Percentiles rank a stretch among this genome's conserved stretches.
phyloP scores from a whole-genome alignment of 2,888 invertebrate species.

The Malacosoma neustria region DNA sequence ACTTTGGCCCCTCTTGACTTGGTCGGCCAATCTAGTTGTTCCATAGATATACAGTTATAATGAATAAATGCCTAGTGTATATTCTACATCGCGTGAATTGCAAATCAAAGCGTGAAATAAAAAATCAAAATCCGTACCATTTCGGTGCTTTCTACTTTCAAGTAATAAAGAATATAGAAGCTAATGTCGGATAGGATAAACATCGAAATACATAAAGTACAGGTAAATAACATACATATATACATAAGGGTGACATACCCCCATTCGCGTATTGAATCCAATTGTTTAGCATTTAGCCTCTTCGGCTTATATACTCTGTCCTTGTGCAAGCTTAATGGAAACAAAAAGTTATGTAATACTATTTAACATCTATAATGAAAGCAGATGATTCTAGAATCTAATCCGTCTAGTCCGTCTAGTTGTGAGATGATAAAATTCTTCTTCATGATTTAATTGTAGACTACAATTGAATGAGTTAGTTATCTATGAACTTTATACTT shows the following conservation, averaged over 20 bases:
- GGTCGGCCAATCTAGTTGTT: too few species aligned
- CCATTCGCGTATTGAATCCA: constrained; percentile 88
- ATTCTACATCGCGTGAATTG: not conserved
- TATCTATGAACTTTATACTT: too few species aligned
- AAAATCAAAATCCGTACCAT: not conserved
- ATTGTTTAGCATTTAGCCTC: constrained; percentile 88
- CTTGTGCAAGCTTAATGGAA: constrained; percentile 58
- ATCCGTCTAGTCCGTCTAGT: too few species aligned
- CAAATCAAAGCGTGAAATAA: not conserved
- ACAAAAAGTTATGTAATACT: constrained; percentile 20
- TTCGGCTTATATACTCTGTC: constrained; percentile 77
- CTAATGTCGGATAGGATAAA: constrained; percentile 7
- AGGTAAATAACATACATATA: constrained; percentile 27
- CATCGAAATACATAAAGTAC: constrained; percentile 24
- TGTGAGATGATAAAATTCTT: too few species aligned
- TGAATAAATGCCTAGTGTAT: too few species aligned
- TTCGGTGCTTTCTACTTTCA: not conserved
- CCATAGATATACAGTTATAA: too few species aligned
- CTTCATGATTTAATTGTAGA: too few species aligned
- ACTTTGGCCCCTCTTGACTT: too few species aligned
- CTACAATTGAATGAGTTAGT: too few species aligned
- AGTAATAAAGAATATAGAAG: not conserved
- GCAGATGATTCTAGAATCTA: not conserved
- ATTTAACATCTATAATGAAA: not conserved
- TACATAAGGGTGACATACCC: constrained; percentile 77